These are phyloP conservation scores for Tympanoctomys barrerae DNA, from an alignment of 2,797 vertebrate species.

Conservation along the genomic window DNA sequence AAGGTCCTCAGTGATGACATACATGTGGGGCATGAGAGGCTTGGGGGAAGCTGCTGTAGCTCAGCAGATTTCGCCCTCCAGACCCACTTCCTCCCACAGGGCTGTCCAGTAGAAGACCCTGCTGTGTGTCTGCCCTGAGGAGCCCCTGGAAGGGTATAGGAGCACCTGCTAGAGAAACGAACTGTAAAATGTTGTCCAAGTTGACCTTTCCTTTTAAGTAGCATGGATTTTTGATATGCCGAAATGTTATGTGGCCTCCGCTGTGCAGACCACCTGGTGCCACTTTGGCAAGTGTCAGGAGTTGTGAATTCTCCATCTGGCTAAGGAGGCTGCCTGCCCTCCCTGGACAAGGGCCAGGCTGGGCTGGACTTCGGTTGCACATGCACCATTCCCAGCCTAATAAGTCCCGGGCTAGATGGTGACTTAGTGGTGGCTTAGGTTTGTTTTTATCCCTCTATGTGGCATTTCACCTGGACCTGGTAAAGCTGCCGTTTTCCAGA, in stretches of 20 bases:
- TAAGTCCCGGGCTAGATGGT: slow-evolving; percentile 69
- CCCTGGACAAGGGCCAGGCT: slow-evolving; percentile 50
- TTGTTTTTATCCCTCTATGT: slow-evolving; percentile 75
- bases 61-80: neutral
- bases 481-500: slow-evolving; percentile 70
- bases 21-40: neutral
- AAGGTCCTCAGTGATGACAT: neutral
- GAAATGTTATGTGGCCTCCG: neutral
- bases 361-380: slow-evolving; percentile 49
- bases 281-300: neutral
- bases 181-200: slow-evolving; percentile 36
- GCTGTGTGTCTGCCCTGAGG: neutral
- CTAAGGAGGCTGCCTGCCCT: slow-evolving; percentile 59
- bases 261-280: neutral
- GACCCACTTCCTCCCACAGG: neutral
- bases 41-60: slow-evolving; percentile 16
- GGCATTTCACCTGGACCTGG: slow-evolving; percentile 67
- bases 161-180: slow-evolving; percentile 44
- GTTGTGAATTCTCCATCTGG: slow-evolving; percentile 48
- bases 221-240: neutral
- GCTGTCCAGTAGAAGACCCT: slow-evolving; percentile 17
- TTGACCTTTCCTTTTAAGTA: slow-evolving; percentile 58
- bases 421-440: slow-evolving; percentile 76
- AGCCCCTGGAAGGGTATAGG: slow-evolving; percentile 5
- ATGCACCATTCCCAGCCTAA: slow-evolving; percentile 59